These are phyloP conservation scores for Excalfactoria chinensis DNA, from an alignment of 2,113 vertebrate genomes.

Conservation along the genomic window DNA sequence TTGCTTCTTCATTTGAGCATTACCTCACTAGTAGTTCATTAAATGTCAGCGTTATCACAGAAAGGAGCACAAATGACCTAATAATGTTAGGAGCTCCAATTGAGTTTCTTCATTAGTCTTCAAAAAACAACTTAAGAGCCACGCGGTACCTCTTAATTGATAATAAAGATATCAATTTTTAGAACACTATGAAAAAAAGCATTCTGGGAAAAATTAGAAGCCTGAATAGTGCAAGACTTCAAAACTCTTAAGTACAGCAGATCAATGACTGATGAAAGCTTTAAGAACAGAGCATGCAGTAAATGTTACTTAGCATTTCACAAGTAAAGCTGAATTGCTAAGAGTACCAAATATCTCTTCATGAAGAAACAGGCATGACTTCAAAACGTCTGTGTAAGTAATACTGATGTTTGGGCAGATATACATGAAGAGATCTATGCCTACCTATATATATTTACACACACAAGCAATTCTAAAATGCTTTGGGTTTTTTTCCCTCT, in stretches of 20 bases:
- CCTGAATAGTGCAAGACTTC: neutral
- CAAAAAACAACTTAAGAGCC: neutral
- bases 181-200: neutral
- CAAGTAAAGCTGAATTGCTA: neutral
- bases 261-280: neutral
- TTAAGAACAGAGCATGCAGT: neutral
- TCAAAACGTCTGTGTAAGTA: neutral
- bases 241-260: neutral
- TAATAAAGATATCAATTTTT: neutral
- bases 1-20: neutral
- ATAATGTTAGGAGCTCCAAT: neutral
- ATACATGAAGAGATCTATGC: neutral
- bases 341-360: neutral
- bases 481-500: neutral
- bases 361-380: neutral
- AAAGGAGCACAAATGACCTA: neutral
- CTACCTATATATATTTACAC: neutral
- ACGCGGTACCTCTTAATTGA: accelerated
- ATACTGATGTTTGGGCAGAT: neutral
- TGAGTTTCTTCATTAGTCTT: neutral
- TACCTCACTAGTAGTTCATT: neutral
- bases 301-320: neutral
- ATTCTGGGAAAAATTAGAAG: neutral
- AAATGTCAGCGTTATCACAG: accelerated
- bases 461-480: neutral